Evolutionary conservation across 2,888 invertebrate genomes (phyloP).

Genomic region (Elysia crispata): DNA sequence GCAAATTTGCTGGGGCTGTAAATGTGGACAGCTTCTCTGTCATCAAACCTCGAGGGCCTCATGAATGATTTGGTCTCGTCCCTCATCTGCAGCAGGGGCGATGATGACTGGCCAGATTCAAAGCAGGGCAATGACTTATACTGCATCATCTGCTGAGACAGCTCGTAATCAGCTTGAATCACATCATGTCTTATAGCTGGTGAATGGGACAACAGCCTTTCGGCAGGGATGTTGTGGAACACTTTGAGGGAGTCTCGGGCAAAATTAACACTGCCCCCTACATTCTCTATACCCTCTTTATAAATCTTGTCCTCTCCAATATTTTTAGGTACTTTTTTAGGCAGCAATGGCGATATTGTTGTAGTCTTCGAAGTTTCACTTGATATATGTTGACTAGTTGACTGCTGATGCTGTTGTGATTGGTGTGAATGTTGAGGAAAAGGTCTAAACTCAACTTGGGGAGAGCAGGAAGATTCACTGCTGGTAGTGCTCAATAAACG

Average conservation of each 20-base stretch:
- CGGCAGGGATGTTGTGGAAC: too few relatives aligned
- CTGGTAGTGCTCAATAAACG: not conserved
- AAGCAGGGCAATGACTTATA: too few relatives aligned
- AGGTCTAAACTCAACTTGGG: not conserved
- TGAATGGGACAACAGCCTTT: conserved; percentile 30
- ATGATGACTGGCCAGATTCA: too few relatives aligned
- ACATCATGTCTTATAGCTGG: conserved; percentile 28
- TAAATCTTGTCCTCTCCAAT: not conserved
- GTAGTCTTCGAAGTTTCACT: not conserved
- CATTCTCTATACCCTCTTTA: not conserved
- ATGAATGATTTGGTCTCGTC: too few relatives aligned
- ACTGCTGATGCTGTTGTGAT: not conserved
- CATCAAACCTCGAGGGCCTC: too few relatives aligned
- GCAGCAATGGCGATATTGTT: not conserved
- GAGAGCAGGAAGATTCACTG: not conserved
- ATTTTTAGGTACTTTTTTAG: not conserved
- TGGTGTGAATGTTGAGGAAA: too few relatives aligned
- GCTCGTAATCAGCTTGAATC: conserved; percentile 35
- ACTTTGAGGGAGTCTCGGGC: not conserved
- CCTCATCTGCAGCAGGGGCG: too few relatives aligned
- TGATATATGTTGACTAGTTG: not conserved
- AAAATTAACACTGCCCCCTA: not conserved
- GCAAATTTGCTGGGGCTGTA: too few relatives aligned
- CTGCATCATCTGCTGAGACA: conserved; percentile 44
- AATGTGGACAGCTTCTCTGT: too few relatives aligned